Evolutionary conservation across 2,797 vertebrate species (phyloP), one percentile per base, ranked within the genome.

Genomic region (Molossus alvarezi): DNA sequence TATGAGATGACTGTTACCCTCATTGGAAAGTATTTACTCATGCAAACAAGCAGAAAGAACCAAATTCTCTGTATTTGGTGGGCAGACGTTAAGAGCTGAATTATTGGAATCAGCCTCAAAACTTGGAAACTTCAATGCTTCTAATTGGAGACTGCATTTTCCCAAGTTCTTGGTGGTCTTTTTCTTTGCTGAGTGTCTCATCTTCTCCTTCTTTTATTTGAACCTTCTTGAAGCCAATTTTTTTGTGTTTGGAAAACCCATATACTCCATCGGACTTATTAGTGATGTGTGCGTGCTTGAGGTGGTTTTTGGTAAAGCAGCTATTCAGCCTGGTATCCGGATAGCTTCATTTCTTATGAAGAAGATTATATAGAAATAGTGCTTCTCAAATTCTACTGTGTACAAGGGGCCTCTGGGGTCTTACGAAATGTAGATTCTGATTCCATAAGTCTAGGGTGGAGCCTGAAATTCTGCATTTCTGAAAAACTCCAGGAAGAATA

Each of bases 101-200:
- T 96, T 89, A 77, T 87, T 97, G 64, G 71, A 96, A 91, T 95
- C 75, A 89, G 85, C 29, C 60, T 90, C 79, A 79, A 94, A 95
- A 86, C 82, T 93, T 96, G 97, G 90, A 95, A 96, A 91, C 71
- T 37, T 84, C 58, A 86, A 9, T 58, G 67, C 73, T 88, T 95
- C 77, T 95, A 92, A 91, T 69, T 96, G 91, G 14, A 95, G 33
- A 21, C 60, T 86, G 75, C 3, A 9, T 85, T 91, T 97, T 88
- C 62, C 55, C 82, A 48, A 89, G 45, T 85, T 95, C 88, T 95
- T 95, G 75, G 73, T 93, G 91, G 92, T 90, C 97, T 94, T 94
- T 64, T 65, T 48, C 21, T 95, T 88, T 92, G 72, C 65, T 60
- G 57, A 71, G n/a, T n/a, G 86, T 82, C 73, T 93, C 76, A 85